phyloP scores from a whole-genome alignment of 2,797 vertebrate species.

The Fistularia commersonii region DNA sequence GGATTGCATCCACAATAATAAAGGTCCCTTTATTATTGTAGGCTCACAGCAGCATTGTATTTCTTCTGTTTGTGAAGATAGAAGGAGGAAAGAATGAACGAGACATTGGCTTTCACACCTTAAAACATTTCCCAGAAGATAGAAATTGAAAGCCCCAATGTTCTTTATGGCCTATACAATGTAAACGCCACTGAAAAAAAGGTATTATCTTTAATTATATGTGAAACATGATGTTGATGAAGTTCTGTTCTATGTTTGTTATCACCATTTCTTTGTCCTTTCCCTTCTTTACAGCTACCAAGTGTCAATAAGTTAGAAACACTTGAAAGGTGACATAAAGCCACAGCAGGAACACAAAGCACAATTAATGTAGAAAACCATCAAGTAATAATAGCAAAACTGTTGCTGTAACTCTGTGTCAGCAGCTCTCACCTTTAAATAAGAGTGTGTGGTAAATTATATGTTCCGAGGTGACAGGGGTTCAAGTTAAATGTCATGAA shows the following conservation, averaged over 20 bases:
- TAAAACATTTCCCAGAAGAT: constrained; percentile 10
- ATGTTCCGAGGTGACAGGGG: constrained; percentile 51
- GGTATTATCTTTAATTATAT: constrained; percentile 36
- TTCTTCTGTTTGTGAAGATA: constrained; percentile 5
- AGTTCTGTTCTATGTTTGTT: constrained; percentile 31
- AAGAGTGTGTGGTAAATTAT: constrained; percentile 51
- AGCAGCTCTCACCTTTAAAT: constrained; percentile 65
- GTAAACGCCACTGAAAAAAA: too few relatives aligned
- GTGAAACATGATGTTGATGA: constrained; percentile 10
- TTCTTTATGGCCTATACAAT: too few relatives aligned
- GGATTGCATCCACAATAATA: constrained; percentile 8
- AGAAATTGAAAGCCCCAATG: too few relatives aligned
- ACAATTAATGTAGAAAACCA: constrained; percentile 29
- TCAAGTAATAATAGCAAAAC: constrained; percentile 20
- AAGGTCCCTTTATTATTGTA: neutral
- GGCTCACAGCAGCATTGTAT: neutral
- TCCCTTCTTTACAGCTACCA: constrained; percentile 33
- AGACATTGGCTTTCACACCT: constrained; percentile 1
- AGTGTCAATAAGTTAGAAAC: constrained; percentile 53
- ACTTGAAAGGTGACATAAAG: constrained; percentile 39
- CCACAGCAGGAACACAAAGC: constrained; percentile 1
- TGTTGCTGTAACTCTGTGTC: constrained; percentile 39
- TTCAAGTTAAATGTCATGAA: constrained; percentile 57
- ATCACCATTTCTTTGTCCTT: constrained; percentile 57
- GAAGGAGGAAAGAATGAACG: constrained; percentile 6